Base-by-base conservation (phyloP, 1,140 invertebrate genomes). In the Carposina sasakii region DNA sequence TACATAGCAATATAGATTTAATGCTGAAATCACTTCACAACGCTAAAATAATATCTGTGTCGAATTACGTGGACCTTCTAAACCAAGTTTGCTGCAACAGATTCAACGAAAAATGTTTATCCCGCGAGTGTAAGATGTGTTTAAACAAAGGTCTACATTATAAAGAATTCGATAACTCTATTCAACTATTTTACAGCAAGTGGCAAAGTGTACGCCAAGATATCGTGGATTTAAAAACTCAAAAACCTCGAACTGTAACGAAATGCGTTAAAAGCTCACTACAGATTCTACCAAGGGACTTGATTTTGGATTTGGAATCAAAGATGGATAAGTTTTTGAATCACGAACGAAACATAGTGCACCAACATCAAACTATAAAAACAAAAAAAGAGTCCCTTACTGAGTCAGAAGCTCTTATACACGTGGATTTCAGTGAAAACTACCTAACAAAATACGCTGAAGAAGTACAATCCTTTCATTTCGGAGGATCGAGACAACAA, bases 381-480 rank as follows among this genome's bases (percentile, higher is more conserved):
- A 67, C 6, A 54, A 54, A 57, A 55, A 59, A 53, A 43, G 54
- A 40, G 50, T n/a, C n/a, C n/a, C n/a, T n/a, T n/a, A n/a, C n/a
- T n/a, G n/a, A n/a, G n/a, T n/a, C n/a, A 19, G 31, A 48, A 48
- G 54, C 34, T 24, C 3, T 57, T 3, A 51, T 68, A n/a, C 47
- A 61, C 20, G 47, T 65, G 8, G 60, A 65, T 30, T 65, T 57
- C 30, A 45, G 39, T 43, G 48, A 67, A 42, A 67, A 70, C 42
- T 70, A 66, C 37, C 26, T 23, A 13, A 59, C 54, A 24, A 73
- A 73, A 60, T 72, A 67, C 51, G 50, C 45, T 8, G 23, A 22
- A 19, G 61, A 70, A 47, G 24, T 49, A n/a, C 58, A 70, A 36
- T n/a, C 48, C 26, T 60, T 70, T 5, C 57, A 69, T 55, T 72